These are phyloP conservation scores for Dolichotis patagonum DNA, from an alignment of 2,113 vertebrate genomes.

Conservation along the genomic window DNA sequence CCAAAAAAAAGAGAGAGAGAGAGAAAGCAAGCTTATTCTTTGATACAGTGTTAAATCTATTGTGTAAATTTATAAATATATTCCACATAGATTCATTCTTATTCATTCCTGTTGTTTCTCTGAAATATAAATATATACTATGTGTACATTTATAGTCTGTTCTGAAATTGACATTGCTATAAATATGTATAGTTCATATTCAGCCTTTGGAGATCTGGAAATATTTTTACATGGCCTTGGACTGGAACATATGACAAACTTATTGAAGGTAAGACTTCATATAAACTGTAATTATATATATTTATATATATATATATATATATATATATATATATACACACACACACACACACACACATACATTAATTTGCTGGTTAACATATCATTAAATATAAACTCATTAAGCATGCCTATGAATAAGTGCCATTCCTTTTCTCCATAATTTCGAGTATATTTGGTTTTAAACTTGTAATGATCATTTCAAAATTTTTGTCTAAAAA, in stretches of 20 bases:
- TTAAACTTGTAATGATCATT: slow-evolving; percentile 20
- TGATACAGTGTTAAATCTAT: background rate
- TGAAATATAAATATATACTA: slow-evolving; percentile 48
- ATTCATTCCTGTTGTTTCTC: background rate
- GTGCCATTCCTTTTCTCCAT: background rate
- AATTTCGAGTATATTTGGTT: slow-evolving; percentile 17
- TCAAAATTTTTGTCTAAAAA: slow-evolving; percentile 29
- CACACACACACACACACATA: background rate
- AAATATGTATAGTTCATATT: slow-evolving; percentile 86
- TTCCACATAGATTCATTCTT: slow-evolving; percentile 4
- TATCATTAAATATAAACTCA: slow-evolving; percentile 33
- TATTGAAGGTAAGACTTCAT: slow-evolving; percentile 86
- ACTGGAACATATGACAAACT: slow-evolving; percentile 89
- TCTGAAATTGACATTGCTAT: slow-evolving; percentile 73
- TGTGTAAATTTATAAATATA: slow-evolving; percentile 37
- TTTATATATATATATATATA: background rate
- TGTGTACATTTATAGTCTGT: slow-evolving; percentile 48
- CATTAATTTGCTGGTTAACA: slow-evolving; percentile 40
- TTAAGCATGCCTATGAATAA: slow-evolving; percentile 23
- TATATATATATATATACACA: background rate
- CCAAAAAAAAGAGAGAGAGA: too few relatives aligned
- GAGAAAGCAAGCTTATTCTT: background rate
- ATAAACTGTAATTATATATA: background rate
- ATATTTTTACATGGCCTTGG: slow-evolving; percentile 94
- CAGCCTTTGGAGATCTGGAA: slow-evolving; percentile 89